These are phyloP conservation scores for Crotalus viridis DNA, from an alignment of 2,113 vertebrate genomes.

Conservation along the genomic window DNA sequence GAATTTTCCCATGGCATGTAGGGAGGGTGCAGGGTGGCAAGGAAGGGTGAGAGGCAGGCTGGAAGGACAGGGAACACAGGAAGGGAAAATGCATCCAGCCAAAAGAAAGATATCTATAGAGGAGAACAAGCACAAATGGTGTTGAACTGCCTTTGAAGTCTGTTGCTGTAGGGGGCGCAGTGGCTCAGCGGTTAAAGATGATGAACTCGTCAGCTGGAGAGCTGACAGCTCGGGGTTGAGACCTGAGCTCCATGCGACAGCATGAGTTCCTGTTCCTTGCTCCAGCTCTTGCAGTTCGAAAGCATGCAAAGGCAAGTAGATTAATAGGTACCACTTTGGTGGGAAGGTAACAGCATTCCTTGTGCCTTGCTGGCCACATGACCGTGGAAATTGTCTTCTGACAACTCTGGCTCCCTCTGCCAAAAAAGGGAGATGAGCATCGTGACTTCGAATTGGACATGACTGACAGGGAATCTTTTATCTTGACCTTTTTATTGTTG, in stretches of 20 bases:
- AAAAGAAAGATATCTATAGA: not conserved
- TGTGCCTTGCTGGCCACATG: not conserved
- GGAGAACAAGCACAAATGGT: too few species aligned
- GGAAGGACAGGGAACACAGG: not conserved
- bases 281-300: not conserved
- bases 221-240: not conserved
- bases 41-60: not conserved
- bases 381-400: not conserved
- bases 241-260: not conserved
- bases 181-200: not conserved
- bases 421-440: not conserved
- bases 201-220: not conserved
- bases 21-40: constrained; percentile 22
- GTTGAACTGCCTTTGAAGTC: too few species aligned
- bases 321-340: not conserved
- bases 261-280: not conserved
- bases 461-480: not conserved
- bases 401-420: not conserved
- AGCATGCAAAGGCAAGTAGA: not conserved
- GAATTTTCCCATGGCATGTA: constrained; percentile 56
- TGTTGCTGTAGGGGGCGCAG: not conserved
- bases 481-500: not conserved
- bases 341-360: not conserved
- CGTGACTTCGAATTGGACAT: not conserved
- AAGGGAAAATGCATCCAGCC: not conserved